Base-by-base conservation (phyloP, 2,113 vertebrate species). In the Indri indri region DNA sequence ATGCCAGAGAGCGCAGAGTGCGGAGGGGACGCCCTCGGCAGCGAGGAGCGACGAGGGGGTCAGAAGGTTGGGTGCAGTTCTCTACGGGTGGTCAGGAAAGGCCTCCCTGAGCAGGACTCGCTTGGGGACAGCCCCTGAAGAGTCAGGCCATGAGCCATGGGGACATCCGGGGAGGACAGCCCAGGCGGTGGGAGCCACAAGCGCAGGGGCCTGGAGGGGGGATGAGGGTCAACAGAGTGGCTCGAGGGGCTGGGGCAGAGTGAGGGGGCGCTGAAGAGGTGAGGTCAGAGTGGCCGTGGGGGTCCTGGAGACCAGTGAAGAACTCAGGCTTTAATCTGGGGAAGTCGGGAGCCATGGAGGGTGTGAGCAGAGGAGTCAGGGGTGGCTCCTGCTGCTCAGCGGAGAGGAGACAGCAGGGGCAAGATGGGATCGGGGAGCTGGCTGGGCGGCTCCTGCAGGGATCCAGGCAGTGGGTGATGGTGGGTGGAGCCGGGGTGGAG, bases 371-470 rank as follows among this genome's bases (percentile, higher is more conserved):
- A 50, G 50, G 42, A 59, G 61, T 47, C 32, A 18, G 3, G 14
- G 25, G 37, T 18, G 18, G 18, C 42, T 34, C 27, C 25, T 83
- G 37, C n/a, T 79, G 86, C 59, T 71, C 66, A 25, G 25, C 32
- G 42, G 47, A 79, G n/a, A 74, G 54, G 54, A 77, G 34, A 73
- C 27, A 20, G 11, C 2, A 1, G 52, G 52, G 42, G 12, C 6
- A 6, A 57, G 76, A 32, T 13, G 12, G 37, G 74, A 30, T 16
- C 7, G 3, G 20, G 47, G 30, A 45, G 79, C 13, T 3, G 12
- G 18, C 2, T 0, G 20, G 17, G 42, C 0, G 0, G 22, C 10
- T 40, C 40, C 34, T 2, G 27, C 57, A 27, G 5, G 17, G 32
- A 65, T 4, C 42, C 8, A 16, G 25, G 16, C 37, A 13, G 77